Evolutionary conservation across 1,140 invertebrate genomes (phyloP), one percentile per base, ranked within the genome.

Genomic region (Hycleus cichorii): DNA sequence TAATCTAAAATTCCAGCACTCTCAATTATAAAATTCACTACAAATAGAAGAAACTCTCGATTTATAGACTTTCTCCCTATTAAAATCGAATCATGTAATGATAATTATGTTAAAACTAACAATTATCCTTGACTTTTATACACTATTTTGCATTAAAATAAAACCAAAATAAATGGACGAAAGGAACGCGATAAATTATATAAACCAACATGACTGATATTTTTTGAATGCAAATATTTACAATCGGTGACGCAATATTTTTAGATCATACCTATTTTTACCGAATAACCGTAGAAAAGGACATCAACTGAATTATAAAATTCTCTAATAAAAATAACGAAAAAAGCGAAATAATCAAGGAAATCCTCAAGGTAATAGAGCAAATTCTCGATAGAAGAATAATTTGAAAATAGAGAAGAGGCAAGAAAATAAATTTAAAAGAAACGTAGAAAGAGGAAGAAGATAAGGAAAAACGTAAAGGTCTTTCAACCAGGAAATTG

Each of bases 231-330:
- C 51, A 53, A 53, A 53, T 53, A 53, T 53, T 53, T 53, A 53
- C 51, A 25, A 38, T 53, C 51, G 38, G 25, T 53, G 51, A 53
- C 51, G 51, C 39, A 53, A 53, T 27, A 38, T 53, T 53, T 32
- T 43, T 40, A 53, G 51, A 4, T 53, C 51, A 53, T 38, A n/a
- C 46, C 51, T 53, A 53, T 53, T 53, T 53, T 53, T 53, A 53
- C 50, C 39, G 7, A 2, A 32, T 32, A 32, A 32, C 32, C 11
- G 27, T 45, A 45, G 51, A 53, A 42, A 53, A 46, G 11, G 42
- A 45, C 32, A 45, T 38, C 42, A 11, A 46, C 39, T 44, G 24
- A 27, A 49, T 26, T 49, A 40, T 18, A 18, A 18, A 18, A 1
- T 18, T 18, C 18, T 18, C 18, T 18, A 18, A 18, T 18, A 18